Evolutionary conservation across 2,113 vertebrate genomes (phyloP), one percentile per base, ranked within the genome.

Genomic region (Oryzias curvinotus): DNA sequence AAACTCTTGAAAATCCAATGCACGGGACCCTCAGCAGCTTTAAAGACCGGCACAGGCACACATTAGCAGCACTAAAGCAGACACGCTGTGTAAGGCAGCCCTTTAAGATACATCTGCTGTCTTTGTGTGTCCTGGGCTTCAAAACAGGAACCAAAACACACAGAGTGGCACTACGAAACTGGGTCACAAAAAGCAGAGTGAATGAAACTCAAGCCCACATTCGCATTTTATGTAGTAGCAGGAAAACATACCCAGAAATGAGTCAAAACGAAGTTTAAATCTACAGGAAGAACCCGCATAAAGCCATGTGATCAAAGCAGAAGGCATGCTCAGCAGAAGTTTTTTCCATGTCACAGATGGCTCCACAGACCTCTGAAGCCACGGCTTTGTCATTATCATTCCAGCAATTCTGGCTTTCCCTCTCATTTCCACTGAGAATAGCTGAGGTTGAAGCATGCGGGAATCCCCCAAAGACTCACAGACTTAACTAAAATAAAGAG

Each of bases 301-400:
- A 7, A 28, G 21, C 21, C 21, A 28, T 28, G 19, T 47, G 23
- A 17, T 55, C 5, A 48, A 42, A 64, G 26, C 36, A 62, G 14
- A 45, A 7, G 1, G 14, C 49, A 36, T 71, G 15, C 62, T 61
- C 41, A 28, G 14, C 54, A 57, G 43, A 71, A 78, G 77, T 81
- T 83, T 48, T 53, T 68, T n/a, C 57, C 41, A 18, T 26, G 53
- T 65, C 23, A 52, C 71, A 77, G 64, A 73, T 77, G 51, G 45
- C 67, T 81, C 69, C 59, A 18, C 57, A 42, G 15, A 49, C 70
- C 68, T 65, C 60, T 6, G n/a, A 57, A 75, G 71, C 75, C 68
- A 43, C 80, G 13, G 59, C 76, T 84, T 81, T 89, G 52, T 88
- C 80, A 88, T 89, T 89, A 87, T 78, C 88, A 87, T 88, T 87